Conservation (phyloP, 2,888 invertebrate species). For the Eupithecia subumbrata region DNA sequence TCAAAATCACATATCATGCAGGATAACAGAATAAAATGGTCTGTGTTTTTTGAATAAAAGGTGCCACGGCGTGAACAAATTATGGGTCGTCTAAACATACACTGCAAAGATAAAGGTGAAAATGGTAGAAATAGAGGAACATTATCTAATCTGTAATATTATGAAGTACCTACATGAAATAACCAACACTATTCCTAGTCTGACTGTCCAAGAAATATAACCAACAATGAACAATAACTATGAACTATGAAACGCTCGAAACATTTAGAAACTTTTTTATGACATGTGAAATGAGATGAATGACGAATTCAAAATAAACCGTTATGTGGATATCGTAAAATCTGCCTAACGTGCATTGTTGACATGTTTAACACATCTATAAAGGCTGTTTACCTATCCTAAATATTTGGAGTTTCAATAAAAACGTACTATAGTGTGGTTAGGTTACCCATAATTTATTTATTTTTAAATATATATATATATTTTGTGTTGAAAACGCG, state of each 20-base stretch:
- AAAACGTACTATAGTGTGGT: not conserved
- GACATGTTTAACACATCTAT: conserved; percentile 2
- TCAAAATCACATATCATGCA: too few relatives aligned
- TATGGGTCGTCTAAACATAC: too few relatives aligned
- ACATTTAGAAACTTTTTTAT: conserved; percentile 55
- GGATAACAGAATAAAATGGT: too few relatives aligned
- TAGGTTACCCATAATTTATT: not conserved
- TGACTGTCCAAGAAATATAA: conserved; percentile 18
- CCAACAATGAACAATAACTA: conserved; percentile 46
- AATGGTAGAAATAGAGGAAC: too few relatives aligned
- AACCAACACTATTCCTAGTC: not conserved
- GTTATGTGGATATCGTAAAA: conserved; percentile 2
- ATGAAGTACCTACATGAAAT: not conserved
- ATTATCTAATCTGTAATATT: too few relatives aligned
- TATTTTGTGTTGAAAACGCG: not conserved
- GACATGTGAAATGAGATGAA: conserved; percentile 48
- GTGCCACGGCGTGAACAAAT: too few relatives aligned
- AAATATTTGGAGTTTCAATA: not conserved
- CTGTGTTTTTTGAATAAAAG: too few relatives aligned
- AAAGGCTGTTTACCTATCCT: not conserved
- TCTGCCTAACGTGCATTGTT: conserved; percentile 2
- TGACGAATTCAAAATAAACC: conserved; percentile 20
- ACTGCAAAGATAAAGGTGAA: too few relatives aligned
- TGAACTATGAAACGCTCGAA: conserved; percentile 42
- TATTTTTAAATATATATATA: not conserved